A percentile compares a stretch with the other conserved stretches of the same genome.
Evolutionary conservation across 2,888 invertebrate genomes (phyloP).

Genomic region (Stenolophus ochropezus): DNA sequence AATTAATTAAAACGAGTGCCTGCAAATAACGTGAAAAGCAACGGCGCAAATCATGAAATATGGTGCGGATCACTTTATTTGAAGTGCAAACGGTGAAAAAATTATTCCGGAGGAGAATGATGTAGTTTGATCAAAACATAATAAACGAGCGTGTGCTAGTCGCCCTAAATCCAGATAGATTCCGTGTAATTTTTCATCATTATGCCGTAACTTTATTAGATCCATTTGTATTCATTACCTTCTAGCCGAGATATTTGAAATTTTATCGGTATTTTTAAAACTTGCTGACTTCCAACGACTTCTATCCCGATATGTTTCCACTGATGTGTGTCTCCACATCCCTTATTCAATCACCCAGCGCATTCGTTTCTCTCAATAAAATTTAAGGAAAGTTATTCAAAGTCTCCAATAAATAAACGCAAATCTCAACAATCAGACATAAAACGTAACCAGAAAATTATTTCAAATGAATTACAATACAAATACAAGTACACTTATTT

Average conservation of each 20-base stretch:
- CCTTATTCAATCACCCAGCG: not conserved
- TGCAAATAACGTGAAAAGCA: constrained; percentile 10
- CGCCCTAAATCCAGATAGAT: constrained; percentile 52
- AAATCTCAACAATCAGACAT: no score
- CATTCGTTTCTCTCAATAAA: not conserved
- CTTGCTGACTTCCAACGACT: constrained; percentile 16
- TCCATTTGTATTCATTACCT: constrained; percentile 55
- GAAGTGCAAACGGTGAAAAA: constrained; percentile 40
- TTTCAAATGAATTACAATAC: no score
- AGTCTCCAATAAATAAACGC: no score
- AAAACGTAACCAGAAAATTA: no score
- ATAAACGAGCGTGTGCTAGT: constrained; percentile 42
- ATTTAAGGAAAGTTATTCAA: not conserved
- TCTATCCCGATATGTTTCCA: not conserved
- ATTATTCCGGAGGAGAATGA: constrained; percentile 24
- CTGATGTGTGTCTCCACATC: not conserved
- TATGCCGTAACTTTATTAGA: constrained; percentile 54
- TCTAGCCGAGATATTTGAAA: constrained; percentile 55
- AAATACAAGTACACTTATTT: no score
- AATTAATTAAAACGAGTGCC: constrained; percentile 1
- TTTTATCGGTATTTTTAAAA: constrained; percentile 46
- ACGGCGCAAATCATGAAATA: constrained; percentile 16
- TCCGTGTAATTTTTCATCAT: constrained; percentile 57
- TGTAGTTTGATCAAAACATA: constrained; percentile 46
- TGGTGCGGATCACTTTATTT: constrained; percentile 24